Conservation (phyloP, 2,888 invertebrate genomes). For the Morinoia aosen region DNA sequence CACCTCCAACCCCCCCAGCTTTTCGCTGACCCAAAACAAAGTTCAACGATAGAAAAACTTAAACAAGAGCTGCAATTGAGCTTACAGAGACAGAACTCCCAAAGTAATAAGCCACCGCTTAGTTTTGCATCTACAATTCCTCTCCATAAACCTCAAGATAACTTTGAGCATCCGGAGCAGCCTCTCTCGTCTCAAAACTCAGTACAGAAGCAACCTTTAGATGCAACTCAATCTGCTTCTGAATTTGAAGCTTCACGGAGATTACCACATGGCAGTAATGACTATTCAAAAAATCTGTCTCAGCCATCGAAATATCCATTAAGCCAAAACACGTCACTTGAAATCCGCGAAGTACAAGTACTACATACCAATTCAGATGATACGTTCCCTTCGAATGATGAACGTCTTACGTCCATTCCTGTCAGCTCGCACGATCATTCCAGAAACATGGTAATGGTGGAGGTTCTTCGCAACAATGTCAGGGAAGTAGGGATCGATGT, state of each 20-base stretch:
- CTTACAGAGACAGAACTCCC: background rate
- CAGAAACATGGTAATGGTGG: constrained; percentile 24
- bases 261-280: background rate
- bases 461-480: constrained; percentile 29
- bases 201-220: background rate
- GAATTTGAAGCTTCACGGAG: background rate
- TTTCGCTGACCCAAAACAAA: background rate
- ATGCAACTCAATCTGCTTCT: background rate
- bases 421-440: background rate
- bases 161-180: background rate
- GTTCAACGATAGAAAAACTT: constrained; percentile 6
- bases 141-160: background rate
- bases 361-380: background rate
- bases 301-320: background rate
- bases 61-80: background rate
- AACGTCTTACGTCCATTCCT: background rate
- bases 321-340: background rate
- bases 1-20: background rate
- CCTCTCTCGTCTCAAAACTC: background rate
- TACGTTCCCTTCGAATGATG: background rate
- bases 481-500: constrained; percentile 23
- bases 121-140: background rate
- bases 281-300: background rate
- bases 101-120: background rate
- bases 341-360: background rate